These are phyloP conservation scores for Epinotia brunnichana DNA, from an alignment of 2,888 invertebrate species.

Conservation along the genomic window DNA sequence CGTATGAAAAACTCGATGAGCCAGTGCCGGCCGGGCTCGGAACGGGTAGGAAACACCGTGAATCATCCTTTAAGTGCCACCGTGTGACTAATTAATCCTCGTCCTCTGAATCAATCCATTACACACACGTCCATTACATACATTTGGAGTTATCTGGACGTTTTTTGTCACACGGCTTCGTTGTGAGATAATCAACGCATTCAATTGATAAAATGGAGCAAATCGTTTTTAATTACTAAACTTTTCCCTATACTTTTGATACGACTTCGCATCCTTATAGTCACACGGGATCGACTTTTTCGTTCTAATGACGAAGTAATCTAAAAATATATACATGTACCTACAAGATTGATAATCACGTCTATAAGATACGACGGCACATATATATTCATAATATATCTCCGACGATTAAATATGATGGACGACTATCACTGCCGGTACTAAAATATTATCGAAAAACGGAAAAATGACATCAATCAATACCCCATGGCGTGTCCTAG, in stretches of 20 bases:
- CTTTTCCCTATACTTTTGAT: constrained; percentile 19
- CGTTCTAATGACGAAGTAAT: not conserved
- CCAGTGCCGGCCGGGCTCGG: too few relatives aligned
- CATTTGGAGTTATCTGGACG: constrained; percentile 5
- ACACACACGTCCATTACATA: constrained; percentile 11
- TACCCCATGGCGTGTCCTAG: constrained; percentile 60
- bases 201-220: constrained; percentile 22
- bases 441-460: constrained; percentile 52
- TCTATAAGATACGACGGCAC: constrained; percentile 7
- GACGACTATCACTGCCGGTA: constrained; percentile 59
- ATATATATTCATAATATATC: constrained; percentile 38
- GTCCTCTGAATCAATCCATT: constrained; percentile 34
- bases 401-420: constrained; percentile 64
- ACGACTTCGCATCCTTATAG: not conserved
- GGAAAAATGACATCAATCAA: constrained; percentile 71
- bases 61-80: constrained; percentile 11
- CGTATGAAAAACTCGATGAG: too few relatives aligned
- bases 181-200: constrained; percentile 2
- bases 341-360: constrained; percentile 10
- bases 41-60: too few relatives aligned
- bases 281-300: not conserved
- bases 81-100: constrained; percentile 23
- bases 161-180: not conserved
- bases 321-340: not conserved
- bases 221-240: constrained; percentile 31